These are phyloP conservation scores for Tapirus terrestris DNA, from an alignment of 2,113 vertebrate species.

Conservation along the genomic window DNA sequence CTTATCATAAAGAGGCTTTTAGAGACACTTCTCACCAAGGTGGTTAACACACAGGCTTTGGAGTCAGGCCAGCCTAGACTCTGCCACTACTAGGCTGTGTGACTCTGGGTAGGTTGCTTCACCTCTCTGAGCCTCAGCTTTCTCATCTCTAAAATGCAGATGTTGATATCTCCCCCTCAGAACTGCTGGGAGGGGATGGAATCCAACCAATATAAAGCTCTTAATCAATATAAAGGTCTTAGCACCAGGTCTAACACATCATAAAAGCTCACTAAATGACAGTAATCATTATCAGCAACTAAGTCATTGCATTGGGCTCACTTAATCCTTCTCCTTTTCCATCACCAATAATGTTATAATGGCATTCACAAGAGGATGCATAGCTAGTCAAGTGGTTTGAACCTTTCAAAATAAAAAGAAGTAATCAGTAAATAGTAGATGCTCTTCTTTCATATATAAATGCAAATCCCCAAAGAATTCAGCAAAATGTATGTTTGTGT, in stretches of 20 bases:
- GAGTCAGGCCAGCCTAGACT: neutral
- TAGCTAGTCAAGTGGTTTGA: neutral
- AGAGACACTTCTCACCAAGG: neutral
- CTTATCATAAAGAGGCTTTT: neutral
- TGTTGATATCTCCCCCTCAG: neutral
- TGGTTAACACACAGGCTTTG: neutral
- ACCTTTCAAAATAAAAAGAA: neutral
- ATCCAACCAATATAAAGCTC: neutral
- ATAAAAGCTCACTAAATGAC: neutral
- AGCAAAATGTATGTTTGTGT: conserved; percentile 35
- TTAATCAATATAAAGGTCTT: neutral
- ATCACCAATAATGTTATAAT: neutral
- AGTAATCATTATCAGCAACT: neutral
- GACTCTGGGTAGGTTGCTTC: neutral
- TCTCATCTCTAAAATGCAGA: neutral
- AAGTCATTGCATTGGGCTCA: neutral
- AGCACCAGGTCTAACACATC: neutral
- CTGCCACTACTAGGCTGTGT: neutral
- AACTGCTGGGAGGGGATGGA: neutral
- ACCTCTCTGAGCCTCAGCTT: conserved; percentile 3
- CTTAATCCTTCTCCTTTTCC: neutral
- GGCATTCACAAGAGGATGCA: neutral
- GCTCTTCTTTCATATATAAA: conserved; percentile 28
- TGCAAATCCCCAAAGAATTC: conserved; percentile 44
- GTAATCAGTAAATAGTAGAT: neutral